Percentiles rank a stretch among this genome's conserved stretches.
These are phyloP conservation scores for Amphipyra berbera DNA, from an alignment of 2,888 invertebrate genomes.

Conservation along the genomic window DNA sequence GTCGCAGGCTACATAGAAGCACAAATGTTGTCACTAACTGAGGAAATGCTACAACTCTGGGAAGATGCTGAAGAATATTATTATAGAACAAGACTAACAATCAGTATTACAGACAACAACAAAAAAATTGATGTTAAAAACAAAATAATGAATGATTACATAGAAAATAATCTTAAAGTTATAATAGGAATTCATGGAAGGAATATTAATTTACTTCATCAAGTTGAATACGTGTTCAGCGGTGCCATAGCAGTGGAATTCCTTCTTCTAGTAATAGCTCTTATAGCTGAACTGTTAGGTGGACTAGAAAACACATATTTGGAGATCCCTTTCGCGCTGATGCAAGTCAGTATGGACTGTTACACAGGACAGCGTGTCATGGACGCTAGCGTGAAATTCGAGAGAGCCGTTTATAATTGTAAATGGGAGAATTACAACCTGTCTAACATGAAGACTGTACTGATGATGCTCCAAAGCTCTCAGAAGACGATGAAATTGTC, in stretches of 20 bases:
- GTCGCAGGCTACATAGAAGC: conserved; percentile 74
- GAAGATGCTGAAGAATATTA: conserved; percentile 59
- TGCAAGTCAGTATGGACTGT: conserved; percentile 67
- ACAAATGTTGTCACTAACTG: conserved; percentile 71
- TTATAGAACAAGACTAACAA: conserved; percentile 52
- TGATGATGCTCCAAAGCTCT: conserved; percentile 71
- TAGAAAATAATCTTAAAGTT: conserved; percentile 31
- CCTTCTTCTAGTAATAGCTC: conserved; percentile 58
- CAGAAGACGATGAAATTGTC: conserved; percentile 73
- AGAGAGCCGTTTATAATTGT: conserved; percentile 59
- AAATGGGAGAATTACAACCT: conserved; percentile 63
- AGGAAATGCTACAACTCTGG: conserved; percentile 72
- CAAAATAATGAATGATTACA: conserved; percentile 36
- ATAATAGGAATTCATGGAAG: conserved; percentile 46
- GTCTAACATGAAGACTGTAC: conserved; percentile 61
- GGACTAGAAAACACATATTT: conserved; percentile 70
- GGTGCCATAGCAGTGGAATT: conserved; percentile 69
- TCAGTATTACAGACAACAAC: not conserved
- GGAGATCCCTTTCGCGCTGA: conserved; percentile 67
- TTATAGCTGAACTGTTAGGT: conserved; percentile 70
- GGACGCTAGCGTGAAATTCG: conserved; percentile 58
- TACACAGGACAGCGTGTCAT: conserved; percentile 62
- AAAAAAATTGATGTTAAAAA: conserved; percentile 4
- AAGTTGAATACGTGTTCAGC: conserved; percentile 62
- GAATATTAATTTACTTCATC: conserved; percentile 60